Base-by-base conservation (phyloP, 2,888 invertebrate genomes). In the Drosophila colorata region DNA sequence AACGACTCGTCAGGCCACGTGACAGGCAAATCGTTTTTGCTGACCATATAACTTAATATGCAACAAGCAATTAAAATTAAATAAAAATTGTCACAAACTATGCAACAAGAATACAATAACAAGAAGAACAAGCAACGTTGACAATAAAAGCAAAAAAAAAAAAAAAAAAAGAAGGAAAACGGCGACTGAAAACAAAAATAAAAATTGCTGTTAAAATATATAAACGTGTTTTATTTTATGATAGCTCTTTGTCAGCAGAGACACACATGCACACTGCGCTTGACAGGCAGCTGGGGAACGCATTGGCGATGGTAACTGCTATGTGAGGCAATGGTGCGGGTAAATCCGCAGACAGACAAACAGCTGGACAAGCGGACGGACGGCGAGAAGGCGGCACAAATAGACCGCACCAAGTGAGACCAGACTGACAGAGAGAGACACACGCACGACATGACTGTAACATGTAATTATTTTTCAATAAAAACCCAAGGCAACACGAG, bases 401-500 rank as follows among this genome's bases (percentile, higher is more conserved):
- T 82, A 83, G 78, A 82, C 83, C 77, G 74, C 77, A 74, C 87
- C 87, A 71, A 80, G 71, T 79, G 79, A 47, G 70, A 64, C 49
- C 76, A 67, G 63, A 59, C 69, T 69, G 75, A 73, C 73, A 57
- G 71, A 55, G 61, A 55, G 61, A 56, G 65, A 70, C 64, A 72
- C 80, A 83, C 78, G 87, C 82, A 83, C 74, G 87, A 86, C 83
- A 83, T 86, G 83, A 87, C 87, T 87, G 87, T 87, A 87, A 84
- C 84, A 84, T 87, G 79, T 84, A 87, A 84, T 84, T 84, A 84
- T 84, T 84, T 84, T 84, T 87, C 84, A 84, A 84, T 84, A 84
- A 87, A 80, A 87, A 87, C 85, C 85, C 79, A 87, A 80, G 87
- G 69, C 76, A 76, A 59, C 57, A 56, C 60, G 67, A 77, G 72